Evolutionary conservation across 2,888 invertebrate species (phyloP), one percentile per base, ranked within the genome.

Genomic region (Euclidia mi): DNA sequence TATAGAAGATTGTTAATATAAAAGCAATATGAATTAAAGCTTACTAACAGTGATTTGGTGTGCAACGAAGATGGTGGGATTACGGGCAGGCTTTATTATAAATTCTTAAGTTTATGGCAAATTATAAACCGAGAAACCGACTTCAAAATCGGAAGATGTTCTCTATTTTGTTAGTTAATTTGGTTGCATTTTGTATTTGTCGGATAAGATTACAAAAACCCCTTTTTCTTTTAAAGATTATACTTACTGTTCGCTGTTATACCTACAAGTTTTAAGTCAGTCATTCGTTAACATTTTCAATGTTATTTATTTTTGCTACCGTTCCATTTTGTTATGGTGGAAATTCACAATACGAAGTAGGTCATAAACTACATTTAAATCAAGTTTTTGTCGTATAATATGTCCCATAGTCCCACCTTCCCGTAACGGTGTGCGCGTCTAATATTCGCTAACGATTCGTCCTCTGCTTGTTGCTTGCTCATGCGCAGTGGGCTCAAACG

Each of bases 401-500:
- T 17, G 12, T 17, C 1, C 10, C 10, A 6, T 2, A 1, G 25
- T 28, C 25, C 14, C 14, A 9, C 14, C 14, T 28, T 14, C 28
- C 14, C 9, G 12, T 28, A 12, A 28, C 11, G n/a, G n/a, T n/a
- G 12, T 28, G 9, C 2, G 74, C 76, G 62, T 78, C 56, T 52
- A 76, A 73, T 55, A 65, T 79, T 78, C 77, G 85, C 85, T 91
- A 89, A 91, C 75, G 38, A 74, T 78, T 74, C 80, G 74, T 87
- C 80, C 89, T 92, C 80, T 91, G 92, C 91, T 91, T 94, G 78
- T 88, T 82, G 92, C 92, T 93, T 92, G 78, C 91, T 88, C 83
- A 73, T 72, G 74, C 76, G 84, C 91, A 94, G 94, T 85, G 94
- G 93, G 84, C 92, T 94, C 90, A 94, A 93, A 91, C 82, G 93